Evolutionary conservation across 1,140 invertebrate genomes (phyloP).

Genomic region (Tetragnatha versicolor): DNA sequence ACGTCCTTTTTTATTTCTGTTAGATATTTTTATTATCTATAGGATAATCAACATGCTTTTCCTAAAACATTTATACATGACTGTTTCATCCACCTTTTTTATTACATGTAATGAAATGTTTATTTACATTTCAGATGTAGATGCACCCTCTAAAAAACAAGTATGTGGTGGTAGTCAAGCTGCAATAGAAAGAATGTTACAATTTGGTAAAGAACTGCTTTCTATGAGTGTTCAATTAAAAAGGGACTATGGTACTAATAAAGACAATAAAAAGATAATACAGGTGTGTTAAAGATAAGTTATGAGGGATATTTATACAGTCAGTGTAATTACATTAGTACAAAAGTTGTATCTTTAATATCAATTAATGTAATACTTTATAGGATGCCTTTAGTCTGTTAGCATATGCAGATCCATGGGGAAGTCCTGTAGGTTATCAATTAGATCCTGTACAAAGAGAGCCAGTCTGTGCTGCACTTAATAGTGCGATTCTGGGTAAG

Average conservation of each 20-base stretch:
- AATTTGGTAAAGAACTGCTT: conserved; percentile 92
- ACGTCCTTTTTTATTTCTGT: too few species aligned
- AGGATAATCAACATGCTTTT: too few species aligned
- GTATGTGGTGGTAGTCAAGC: conserved; percentile 79
- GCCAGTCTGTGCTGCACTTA: conserved; percentile 91
- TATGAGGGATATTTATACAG: conserved; percentile 69
- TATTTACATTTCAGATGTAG: conserved; percentile 63
- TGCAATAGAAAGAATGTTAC: conserved; percentile 84
- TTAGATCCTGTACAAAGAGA: conserved; percentile 90
- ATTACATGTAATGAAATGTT: neutral
- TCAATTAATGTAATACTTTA: neutral
- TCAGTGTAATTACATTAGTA: neutral
- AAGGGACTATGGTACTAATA: conserved; percentile 82
- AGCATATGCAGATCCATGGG: conserved; percentile 97
- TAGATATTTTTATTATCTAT: too few species aligned
- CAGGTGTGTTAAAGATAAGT: conserved; percentile 85
- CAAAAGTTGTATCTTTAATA: neutral
- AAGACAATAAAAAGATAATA: conserved; percentile 91
- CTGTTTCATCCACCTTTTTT: too few species aligned
- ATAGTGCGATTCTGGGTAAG: conserved; percentile 92
- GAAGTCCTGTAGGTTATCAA: conserved; percentile 94
- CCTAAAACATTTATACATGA: too few species aligned
- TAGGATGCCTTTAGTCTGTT: conserved; percentile 97
- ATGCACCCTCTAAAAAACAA: conserved; percentile 66
- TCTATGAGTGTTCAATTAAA: conserved; percentile 85